phyloP scores from a whole-genome alignment of 1,140 invertebrate genomes.

The Tetragnatha versicolor region DNA sequence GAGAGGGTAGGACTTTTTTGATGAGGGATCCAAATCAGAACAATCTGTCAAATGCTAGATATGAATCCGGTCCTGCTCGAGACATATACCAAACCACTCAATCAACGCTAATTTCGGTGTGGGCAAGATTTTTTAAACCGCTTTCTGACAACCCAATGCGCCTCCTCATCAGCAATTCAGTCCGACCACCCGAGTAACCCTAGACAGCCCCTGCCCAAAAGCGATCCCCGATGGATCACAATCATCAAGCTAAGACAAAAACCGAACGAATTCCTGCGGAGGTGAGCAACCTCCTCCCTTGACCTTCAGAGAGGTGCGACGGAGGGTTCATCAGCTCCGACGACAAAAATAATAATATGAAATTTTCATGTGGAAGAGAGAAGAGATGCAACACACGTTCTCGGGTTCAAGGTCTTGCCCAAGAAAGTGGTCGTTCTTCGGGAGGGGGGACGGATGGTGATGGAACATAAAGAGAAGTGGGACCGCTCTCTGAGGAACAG shows the following conservation, averaged over 20 bases:
- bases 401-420: conserved; percentile 39
- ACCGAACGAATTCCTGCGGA: conserved; percentile 1
- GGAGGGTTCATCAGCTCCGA: conserved; percentile 34
- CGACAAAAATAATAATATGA: not conserved
- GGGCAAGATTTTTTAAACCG: too few species aligned
- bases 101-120: too few species aligned
- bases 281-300: conserved; percentile 42
- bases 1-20: too few species aligned
- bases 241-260: conserved; percentile 11
- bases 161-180: too few species aligned
- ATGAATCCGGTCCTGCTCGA: too few species aligned
- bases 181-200: too few species aligned
- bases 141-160: too few species aligned
- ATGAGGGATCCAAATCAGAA: too few species aligned
- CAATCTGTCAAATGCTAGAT: too few species aligned
- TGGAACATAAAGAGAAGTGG: too few species aligned
- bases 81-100: too few species aligned
- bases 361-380: conserved; percentile 36
- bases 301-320: conserved; percentile 45
- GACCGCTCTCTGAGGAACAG: not conserved
- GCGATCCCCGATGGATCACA: not conserved
- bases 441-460: not conserved
- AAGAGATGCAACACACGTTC: conserved; percentile 6
- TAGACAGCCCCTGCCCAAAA: not conserved
- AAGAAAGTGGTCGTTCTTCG: conserved; percentile 22